These are phyloP conservation scores for Oncopeltus fasciatus DNA, from an alignment of 1,140 invertebrate species.

Conservation along the genomic window DNA sequence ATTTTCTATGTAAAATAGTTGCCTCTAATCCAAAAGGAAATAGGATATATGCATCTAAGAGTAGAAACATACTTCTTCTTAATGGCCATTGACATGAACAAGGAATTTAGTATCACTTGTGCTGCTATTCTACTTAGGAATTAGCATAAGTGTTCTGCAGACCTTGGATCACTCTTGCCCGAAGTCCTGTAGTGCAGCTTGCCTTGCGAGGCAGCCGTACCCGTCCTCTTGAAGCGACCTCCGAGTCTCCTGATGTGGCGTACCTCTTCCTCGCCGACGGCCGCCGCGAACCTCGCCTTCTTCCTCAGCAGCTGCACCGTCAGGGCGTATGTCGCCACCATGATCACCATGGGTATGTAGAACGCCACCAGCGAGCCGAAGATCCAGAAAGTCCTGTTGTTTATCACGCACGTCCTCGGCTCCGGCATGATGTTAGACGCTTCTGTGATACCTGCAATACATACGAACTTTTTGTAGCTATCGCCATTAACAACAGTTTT, in stretches of 20 bases:
- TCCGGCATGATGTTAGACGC: slow-evolving; percentile 60
- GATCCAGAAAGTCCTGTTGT: slow-evolving; percentile 72
- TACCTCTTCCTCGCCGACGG: slow-evolving; percentile 38
- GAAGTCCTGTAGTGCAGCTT: slow-evolving; percentile 13
- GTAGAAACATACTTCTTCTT: no score
- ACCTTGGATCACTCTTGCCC: slow-evolving; percentile 10
- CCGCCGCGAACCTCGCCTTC: slow-evolving; percentile 50
- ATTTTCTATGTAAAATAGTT: no score
- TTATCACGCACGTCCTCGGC: slow-evolving; percentile 61
- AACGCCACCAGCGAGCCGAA: slow-evolving; percentile 80
- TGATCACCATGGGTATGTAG: slow-evolving; percentile 84
- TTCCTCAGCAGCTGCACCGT: slow-evolving; percentile 70
- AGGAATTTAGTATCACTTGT: background rate
- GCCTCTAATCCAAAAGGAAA: no score
- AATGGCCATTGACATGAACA: background rate
- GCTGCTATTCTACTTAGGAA: background rate
- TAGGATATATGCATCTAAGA: no score
- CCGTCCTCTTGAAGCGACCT: slow-evolving; percentile 29
- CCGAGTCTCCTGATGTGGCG: slow-evolving; percentile 36
- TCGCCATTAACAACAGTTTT: no score
- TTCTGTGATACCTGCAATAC: slow-evolving; percentile 60
- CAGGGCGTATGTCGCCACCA: slow-evolving; percentile 76
- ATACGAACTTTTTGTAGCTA: no score
- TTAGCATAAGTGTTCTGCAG: background rate
- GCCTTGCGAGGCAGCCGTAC: background rate